These are phyloP conservation scores for Lacanobia wlatinum DNA, from an alignment of 2,888 invertebrate genomes.

Conservation along the genomic window DNA sequence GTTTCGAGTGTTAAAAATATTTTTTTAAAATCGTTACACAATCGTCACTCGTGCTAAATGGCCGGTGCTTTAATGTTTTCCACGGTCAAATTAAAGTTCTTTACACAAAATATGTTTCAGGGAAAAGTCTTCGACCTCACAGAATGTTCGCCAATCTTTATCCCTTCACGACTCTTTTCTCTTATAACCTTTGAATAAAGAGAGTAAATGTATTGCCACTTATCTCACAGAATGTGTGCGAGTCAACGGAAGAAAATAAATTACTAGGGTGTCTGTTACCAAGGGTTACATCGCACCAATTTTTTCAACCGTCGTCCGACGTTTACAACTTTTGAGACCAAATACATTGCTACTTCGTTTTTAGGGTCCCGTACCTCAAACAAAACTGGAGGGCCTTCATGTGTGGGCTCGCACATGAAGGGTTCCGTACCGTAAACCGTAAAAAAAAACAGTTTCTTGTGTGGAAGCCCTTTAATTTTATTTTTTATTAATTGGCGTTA, in stretches of 20 bases:
- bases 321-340: slow-evolving; percentile 55
- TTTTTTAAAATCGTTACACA: too few relatives aligned
- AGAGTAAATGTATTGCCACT: slow-evolving; percentile 50
- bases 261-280: slow-evolving; percentile 42
- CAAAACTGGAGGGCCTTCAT: background rate
- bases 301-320: slow-evolving; percentile 38
- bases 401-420: too few relatives aligned
- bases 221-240: slow-evolving; percentile 48
- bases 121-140: background rate
- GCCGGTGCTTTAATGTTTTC: too few relatives aligned
- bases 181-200: slow-evolving; percentile 43
- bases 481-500: too few relatives aligned
- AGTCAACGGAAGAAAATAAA: slow-evolving; percentile 54
- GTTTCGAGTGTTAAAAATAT: too few relatives aligned
- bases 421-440: too few relatives aligned
- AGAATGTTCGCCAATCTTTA: slow-evolving; percentile 21
- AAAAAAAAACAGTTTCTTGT: too few relatives aligned
- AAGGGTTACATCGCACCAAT: slow-evolving; percentile 54
- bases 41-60: too few relatives aligned
- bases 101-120: background rate
- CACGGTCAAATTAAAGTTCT: too few relatives aligned
- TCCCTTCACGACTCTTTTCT: slow-evolving; percentile 12
- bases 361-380: background rate
- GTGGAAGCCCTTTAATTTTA: too few relatives aligned
- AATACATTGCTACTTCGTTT: slow-evolving; percentile 28